A percentile compares a stretch with the other conserved stretches of the same genome.
Evolutionary conservation across 2,113 vertebrate species (phyloP).

Genomic region (Origma solitaria): DNA sequence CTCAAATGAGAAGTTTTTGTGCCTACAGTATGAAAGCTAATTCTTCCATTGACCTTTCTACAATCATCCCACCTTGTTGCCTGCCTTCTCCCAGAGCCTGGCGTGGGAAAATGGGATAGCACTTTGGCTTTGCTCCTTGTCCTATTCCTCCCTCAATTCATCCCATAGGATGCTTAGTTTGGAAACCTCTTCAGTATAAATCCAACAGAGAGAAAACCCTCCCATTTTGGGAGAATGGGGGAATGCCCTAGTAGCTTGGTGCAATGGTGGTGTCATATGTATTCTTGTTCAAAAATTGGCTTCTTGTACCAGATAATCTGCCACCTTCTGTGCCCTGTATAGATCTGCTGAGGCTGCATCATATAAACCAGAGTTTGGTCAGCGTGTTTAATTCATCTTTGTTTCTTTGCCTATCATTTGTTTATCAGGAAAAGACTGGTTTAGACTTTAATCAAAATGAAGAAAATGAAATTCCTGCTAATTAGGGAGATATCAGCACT

Average conservation of each 20-base stretch:
- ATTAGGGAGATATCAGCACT: conserved; percentile 46
- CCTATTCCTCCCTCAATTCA: background rate
- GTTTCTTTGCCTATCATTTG: conserved; percentile 46
- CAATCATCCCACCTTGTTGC: background rate
- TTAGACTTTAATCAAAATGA: conserved; percentile 52
- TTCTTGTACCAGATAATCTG: background rate
- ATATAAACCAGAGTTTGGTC: background rate
- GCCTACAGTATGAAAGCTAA: background rate
- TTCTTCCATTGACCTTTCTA: background rate
- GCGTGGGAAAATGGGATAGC: background rate
- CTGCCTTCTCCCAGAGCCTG: background rate
- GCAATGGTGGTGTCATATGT: background rate
- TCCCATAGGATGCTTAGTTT: background rate
- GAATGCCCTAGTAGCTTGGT: background rate
- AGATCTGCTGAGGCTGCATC: background rate
- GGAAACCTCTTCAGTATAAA: background rate
- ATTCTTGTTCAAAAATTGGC: background rate
- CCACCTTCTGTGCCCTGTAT: background rate
- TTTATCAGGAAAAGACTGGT: conserved; percentile 33
- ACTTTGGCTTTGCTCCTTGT: background rate
- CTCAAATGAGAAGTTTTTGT: background rate
- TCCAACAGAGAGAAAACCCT: background rate
- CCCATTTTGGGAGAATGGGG: background rate
- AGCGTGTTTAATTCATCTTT: background rate
- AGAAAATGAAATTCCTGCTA: conserved; percentile 28